Conservation (phyloP, 1,140 invertebrate species). For the Atta colombica region DNA sequence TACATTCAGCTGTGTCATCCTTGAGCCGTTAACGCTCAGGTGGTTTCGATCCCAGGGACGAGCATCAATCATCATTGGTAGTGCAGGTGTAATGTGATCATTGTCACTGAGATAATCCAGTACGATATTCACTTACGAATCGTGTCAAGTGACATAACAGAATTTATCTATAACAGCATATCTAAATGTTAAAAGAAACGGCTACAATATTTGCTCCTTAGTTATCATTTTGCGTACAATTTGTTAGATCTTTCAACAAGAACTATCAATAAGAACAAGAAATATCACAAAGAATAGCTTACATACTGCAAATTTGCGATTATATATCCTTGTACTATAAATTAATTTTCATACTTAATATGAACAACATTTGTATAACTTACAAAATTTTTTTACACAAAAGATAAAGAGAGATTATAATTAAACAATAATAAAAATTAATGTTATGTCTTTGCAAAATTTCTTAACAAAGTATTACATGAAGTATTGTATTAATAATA, state of each 20-base stretch:
- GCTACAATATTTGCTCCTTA: slow-evolving; percentile 10
- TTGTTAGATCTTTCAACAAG: slow-evolving; percentile 22
- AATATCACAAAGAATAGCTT: slow-evolving; percentile 10
- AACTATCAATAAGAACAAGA: background rate
- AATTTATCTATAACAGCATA: slow-evolving; percentile 77
- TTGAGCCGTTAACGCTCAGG: slow-evolving; percentile 84
- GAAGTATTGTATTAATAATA: background rate
- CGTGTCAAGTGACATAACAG: slow-evolving; percentile 80
- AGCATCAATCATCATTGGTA: slow-evolving; percentile 85
- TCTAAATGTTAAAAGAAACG: slow-evolving; percentile 53
- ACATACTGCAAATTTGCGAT: background rate
- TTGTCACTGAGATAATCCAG: slow-evolving; percentile 80
- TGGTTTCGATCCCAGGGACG: slow-evolving; percentile 79
- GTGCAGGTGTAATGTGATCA: slow-evolving; percentile 84
- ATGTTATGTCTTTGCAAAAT: background rate
- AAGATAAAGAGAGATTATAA: background rate
- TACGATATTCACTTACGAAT: slow-evolving; percentile 74
- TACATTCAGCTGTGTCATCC: slow-evolving; percentile 86
- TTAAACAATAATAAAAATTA: slow-evolving; percentile 7
- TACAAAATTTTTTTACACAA: background rate
- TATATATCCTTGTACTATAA: background rate
- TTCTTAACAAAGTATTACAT: background rate
- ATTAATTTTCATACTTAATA: slow-evolving; percentile 12
- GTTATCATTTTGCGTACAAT: slow-evolving; percentile 2
- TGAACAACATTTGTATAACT: background rate